Evolutionary conservation across 53 echinoderm and acorn worm genomes (phyloP), one percentile per base, ranked within the genome.

Genomic region (Arbacia lixula): DNA sequence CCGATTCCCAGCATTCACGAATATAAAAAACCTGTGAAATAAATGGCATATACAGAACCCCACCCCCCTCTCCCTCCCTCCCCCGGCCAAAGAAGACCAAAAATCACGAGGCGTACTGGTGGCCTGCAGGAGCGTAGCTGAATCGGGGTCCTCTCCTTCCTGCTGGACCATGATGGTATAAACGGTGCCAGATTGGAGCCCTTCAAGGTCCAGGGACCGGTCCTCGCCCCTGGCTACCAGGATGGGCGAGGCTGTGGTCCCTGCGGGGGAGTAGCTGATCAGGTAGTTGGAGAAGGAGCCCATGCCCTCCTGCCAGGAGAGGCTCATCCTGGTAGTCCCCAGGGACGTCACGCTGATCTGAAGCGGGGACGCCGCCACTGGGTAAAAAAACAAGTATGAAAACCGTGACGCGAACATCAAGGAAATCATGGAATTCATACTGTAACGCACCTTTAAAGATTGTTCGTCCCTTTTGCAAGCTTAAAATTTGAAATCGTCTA

Each of bases 261-360:
- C 75, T 0, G 31, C 29, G 3, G 78, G 86, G 38, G 6, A 66
- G 77, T 86, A 86, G 20, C 34, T 53, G 29, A 77, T 19, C 5
- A 86, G 78, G 61, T 86, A 86, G 36, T 86, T 86, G 42, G 77
- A 77, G 78, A 77, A 86, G 10, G 64, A 64, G 31, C 86, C 86
- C 20, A 56, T 27, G 6, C 77, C 77, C 19, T 51, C 65, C 40
- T 66, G 65, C 86, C 86, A 86, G 0, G 66, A 27, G 4, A 86
- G 56, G 3, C 0, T 43, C 82, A 81, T 81, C 6, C 32, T 63
- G 32, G 30, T 24, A 1, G 81, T 90, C 29, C 57, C 49, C 14
- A 90, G 64, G 33, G 71, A 9, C 12, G 55, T 40, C 2, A 90
- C 72, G 39, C 34, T 72, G 30, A 90, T 81, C 11, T 90, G 79